Evolutionary conservation across 2,888 invertebrate genomes (phyloP), one percentile per base, ranked within the genome.

Genomic region (Ganaspis brasiliensis): DNA sequence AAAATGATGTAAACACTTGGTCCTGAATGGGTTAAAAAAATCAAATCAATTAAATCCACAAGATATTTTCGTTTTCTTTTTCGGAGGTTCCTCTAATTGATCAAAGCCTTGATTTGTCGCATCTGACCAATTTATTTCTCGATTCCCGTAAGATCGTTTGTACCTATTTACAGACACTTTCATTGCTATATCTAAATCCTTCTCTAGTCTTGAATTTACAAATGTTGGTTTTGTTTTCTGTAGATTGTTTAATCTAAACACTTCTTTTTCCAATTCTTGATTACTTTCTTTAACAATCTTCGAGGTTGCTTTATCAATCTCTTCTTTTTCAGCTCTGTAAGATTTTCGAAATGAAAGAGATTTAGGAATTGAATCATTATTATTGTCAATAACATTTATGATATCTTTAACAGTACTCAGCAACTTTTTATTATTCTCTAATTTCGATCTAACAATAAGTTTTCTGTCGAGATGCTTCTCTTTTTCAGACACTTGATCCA

Each of bases 391-490:
- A 9, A 31, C 16, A 14, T 40, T 63, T 24, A 83, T 79, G 12
- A 84, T 70, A 6, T 83, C 67, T 70, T 83, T 26, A 31, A 86
- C 16, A 8, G 71, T 55, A 14, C 61, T 78, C 5, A 83, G 14
- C 12, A 83, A 63, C n/a, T 73, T 73, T 72, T 76, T 84, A 55
- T 85, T 83, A 57, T 59, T 76, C 49, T 67, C 57, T 24, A 80
- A 74, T 63, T 75, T 81, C 8, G 31, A 57, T 10, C 72, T 72
- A 10, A 75, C 37, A 2, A 24, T 4, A 2, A 31, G 75, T 52
- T 12, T 73, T 75, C 14, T 14, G 24, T 12, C 55, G 8, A 16
- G 12, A 16, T 24, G 24, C 2, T 6, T 16, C 45, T 26, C 1
- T 4, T 9, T 52, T 0, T 10, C 45, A 6, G 8, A 40, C 9